These are phyloP conservation scores for Actenoides lindsayi DNA, from an alignment of 2,113 vertebrate species.

Conservation along the genomic window DNA sequence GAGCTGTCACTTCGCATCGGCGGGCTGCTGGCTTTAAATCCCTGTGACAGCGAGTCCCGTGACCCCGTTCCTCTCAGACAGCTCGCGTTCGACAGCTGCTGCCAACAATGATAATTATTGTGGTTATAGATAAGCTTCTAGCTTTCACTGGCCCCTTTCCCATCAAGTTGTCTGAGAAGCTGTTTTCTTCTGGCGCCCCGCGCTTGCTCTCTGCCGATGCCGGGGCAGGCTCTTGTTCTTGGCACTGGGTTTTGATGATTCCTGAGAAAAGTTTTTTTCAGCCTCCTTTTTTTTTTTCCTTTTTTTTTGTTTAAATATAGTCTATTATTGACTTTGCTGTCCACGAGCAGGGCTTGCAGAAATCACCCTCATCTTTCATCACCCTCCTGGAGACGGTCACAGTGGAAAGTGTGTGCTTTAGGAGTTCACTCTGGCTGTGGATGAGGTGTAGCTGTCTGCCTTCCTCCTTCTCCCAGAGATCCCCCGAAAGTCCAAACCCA, in stretches of 20 bases:
- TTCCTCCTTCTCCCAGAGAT: background rate
- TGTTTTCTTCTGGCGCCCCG: constrained; percentile 58
- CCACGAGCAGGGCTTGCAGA: background rate
- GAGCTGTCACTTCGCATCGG: constrained; percentile 30
- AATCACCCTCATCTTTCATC: background rate
- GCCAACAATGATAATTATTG: constrained; percentile 61
- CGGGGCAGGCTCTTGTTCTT: constrained; percentile 49
- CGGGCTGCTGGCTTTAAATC: constrained; percentile 15
- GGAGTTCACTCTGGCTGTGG: background rate
- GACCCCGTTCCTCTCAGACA: constrained; percentile 58
- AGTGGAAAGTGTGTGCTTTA: background rate
- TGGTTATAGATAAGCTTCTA: constrained; percentile 65
- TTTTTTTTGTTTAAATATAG: background rate
- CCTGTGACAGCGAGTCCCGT: constrained; percentile 41
- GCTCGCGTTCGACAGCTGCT: constrained; percentile 41
- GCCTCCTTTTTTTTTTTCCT: background rate
- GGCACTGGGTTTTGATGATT: background rate
- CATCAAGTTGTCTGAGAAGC: constrained; percentile 59
- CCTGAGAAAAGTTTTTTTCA: constrained; percentile 38
- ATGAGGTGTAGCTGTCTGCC: background rate
- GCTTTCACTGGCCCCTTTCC: constrained; percentile 70
- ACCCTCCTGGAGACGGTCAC: accelerated
- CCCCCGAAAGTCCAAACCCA: background rate
- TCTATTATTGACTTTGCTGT: background rate
- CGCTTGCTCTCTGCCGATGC: constrained; percentile 9